A percentile compares a stretch with the other conserved stretches of the same genome.
phyloP scores from a whole-genome alignment of 2,888 invertebrate genomes.

The Sesia bembeciformis region DNA sequence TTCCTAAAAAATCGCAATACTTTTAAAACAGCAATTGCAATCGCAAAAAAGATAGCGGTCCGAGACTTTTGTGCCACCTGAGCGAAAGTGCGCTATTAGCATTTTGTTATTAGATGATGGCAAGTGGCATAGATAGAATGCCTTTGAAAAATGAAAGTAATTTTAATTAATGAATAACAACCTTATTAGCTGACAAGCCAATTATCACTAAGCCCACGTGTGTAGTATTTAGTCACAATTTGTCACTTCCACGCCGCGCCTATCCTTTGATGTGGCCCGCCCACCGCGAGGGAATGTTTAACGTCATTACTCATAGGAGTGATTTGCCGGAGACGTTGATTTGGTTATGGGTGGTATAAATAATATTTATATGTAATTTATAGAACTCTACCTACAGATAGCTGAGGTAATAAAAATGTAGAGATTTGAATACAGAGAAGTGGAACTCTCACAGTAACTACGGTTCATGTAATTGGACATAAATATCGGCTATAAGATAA shows the following conservation, averaged over 20 bases:
- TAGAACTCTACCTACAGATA: too few relatives aligned
- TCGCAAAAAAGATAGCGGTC: too few relatives aligned
- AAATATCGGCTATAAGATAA: too few relatives aligned
- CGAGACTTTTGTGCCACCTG: too few relatives aligned
- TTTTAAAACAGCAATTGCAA: too few relatives aligned
- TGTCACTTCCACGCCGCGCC: not conserved
- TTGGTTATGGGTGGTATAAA: not conserved
- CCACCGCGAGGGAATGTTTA: constrained; percentile 6
- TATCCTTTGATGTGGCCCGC: constrained; percentile 8
- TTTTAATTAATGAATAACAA: not conserved
- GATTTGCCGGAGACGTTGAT: not conserved
- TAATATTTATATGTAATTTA: not conserved
- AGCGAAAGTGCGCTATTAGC: too few relatives aligned
- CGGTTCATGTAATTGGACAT: too few relatives aligned
- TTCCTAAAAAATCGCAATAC: too few relatives aligned
- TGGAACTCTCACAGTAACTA: too few relatives aligned
- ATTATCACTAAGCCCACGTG: not conserved
- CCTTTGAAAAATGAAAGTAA: not conserved
- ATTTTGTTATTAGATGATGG: not conserved
- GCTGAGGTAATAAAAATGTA: too few relatives aligned
- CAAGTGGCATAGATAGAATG: too few relatives aligned
- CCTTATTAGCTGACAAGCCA: not conserved
- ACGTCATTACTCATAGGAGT: constrained; percentile 6
- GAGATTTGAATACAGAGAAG: too few relatives aligned
- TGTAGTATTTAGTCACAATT: not conserved